phyloP scores from a whole-genome alignment of 2,888 invertebrate genomes.

The Nebria brevicollis region DNA sequence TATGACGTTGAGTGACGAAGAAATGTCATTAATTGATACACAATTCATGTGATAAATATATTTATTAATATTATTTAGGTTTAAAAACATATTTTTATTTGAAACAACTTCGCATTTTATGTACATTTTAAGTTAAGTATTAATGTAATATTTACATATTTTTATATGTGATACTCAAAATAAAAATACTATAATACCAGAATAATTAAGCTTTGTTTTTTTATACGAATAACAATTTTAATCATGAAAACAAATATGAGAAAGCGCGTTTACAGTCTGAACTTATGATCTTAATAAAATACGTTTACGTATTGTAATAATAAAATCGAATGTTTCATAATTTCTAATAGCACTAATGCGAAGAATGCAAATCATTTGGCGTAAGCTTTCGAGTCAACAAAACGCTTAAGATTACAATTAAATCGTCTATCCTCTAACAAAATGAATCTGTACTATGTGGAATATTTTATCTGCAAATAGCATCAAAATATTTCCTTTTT shows the following conservation, averaged over 20 bases:
- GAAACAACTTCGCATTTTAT: neutral
- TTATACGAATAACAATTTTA: neutral
- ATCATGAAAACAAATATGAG: too few relatives aligned
- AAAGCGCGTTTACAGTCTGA: too few relatives aligned
- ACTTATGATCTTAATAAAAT: too few relatives aligned
- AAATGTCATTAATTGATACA: constrained; percentile 42
- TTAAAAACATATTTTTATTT: constrained; percentile 12
- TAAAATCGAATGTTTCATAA: neutral
- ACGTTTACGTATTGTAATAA: neutral
- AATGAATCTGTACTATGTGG: neutral
- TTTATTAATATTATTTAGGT: neutral
- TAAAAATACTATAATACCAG: constrained; percentile 4
- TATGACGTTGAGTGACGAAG: constrained; percentile 42
- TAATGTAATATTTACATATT: neutral
- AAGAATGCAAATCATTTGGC: neutral
- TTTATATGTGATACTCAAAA: neutral
- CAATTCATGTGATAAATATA: constrained; percentile 12
- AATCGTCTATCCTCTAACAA: neutral
- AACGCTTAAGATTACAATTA: neutral
- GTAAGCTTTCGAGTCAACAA: neutral
- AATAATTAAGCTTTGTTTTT: neutral
- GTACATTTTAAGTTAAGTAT: constrained; percentile 8
- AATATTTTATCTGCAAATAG: neutral
- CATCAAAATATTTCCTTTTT: neutral
- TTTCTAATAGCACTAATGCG: neutral